Conservation (phyloP, 2,113 vertebrate species). For the Heteronetta atricapilla region DNA sequence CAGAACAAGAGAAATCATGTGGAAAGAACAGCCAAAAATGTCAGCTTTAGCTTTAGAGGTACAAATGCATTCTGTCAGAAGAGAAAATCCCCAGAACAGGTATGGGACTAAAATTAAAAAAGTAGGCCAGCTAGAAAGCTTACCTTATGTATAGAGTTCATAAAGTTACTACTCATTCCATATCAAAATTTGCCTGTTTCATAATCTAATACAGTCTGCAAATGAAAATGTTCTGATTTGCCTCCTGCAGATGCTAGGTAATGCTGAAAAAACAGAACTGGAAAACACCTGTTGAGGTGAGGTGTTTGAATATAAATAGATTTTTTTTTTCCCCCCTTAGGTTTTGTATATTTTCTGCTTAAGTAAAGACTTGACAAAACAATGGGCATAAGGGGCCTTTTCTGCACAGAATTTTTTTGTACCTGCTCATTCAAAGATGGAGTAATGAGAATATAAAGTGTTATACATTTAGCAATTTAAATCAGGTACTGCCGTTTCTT, state of each 20-base stretch:
- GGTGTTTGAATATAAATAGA: neutral
- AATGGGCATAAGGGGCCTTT: neutral
- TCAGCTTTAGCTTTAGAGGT: neutral
- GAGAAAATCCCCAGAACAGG: neutral
- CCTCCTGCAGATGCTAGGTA: neutral
- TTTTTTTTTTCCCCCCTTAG: neutral
- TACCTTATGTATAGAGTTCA: neutral
- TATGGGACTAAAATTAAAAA: neutral
- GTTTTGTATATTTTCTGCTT: neutral
- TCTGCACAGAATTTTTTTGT: neutral
- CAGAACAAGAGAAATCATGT: neutral
- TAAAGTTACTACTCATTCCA: neutral
- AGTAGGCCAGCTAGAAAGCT: neutral
- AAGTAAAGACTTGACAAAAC: neutral
- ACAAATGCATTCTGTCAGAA: neutral
- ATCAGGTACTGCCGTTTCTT: neutral
- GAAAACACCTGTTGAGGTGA: neutral
- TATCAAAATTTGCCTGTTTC: neutral
- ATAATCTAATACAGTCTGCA: neutral
- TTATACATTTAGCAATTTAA: conserved; percentile 29
- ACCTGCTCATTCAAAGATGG: neutral
- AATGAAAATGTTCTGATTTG: neutral
- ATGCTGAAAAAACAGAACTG: neutral
- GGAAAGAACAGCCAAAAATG: neutral
- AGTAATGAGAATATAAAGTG: neutral